Conservation (phyloP, 2,113 vertebrate species). For the Osmerus eperlanus region DNA sequence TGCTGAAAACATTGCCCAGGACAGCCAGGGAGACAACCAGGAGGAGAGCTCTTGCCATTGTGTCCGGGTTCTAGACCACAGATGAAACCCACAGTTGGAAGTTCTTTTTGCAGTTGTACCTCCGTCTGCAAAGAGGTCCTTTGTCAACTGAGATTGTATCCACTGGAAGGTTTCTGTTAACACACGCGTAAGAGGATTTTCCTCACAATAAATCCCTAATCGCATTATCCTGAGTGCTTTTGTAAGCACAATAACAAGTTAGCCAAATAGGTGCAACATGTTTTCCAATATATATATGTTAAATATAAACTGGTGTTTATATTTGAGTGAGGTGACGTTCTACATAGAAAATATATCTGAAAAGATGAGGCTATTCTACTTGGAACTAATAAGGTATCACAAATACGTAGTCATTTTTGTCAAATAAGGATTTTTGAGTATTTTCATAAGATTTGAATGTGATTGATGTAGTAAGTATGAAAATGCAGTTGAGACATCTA, state of each 20-base stretch:
- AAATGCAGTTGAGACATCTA: no score
- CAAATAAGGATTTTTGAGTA: no score
- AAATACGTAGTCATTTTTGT: neutral
- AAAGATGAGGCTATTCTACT: neutral
- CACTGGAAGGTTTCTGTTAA: slow-evolving; percentile 59
- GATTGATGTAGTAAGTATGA: no score
- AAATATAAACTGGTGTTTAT: slow-evolving; percentile 21
- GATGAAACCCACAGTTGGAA: neutral
- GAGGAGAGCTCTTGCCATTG: slow-evolving; percentile 58
- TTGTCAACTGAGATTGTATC: slow-evolving; percentile 62
- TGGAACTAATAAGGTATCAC: slow-evolving; percentile 6
- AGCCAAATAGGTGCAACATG: slow-evolving; percentile 37
- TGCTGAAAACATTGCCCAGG: slow-evolving; percentile 53
- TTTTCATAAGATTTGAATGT: no score
- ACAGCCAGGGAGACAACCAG: slow-evolving; percentile 53
- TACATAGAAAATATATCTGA: slow-evolving; percentile 7
- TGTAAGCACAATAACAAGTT: slow-evolving; percentile 60
- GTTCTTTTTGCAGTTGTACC: slow-evolving; percentile 27
- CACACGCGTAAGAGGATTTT: slow-evolving; percentile 75
- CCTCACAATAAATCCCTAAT: slow-evolving; percentile 84
- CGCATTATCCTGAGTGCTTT: slow-evolving; percentile 78
- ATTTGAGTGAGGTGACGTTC: slow-evolving; percentile 7
- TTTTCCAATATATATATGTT: slow-evolving; percentile 41
- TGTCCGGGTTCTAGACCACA: slow-evolving; percentile 22
- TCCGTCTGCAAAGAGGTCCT: slow-evolving; percentile 51